Evolutionary conservation across 2,888 invertebrate species (phyloP), one percentile per base, ranked within the genome.

Genomic region (Sarcophaga rosellei): DNA sequence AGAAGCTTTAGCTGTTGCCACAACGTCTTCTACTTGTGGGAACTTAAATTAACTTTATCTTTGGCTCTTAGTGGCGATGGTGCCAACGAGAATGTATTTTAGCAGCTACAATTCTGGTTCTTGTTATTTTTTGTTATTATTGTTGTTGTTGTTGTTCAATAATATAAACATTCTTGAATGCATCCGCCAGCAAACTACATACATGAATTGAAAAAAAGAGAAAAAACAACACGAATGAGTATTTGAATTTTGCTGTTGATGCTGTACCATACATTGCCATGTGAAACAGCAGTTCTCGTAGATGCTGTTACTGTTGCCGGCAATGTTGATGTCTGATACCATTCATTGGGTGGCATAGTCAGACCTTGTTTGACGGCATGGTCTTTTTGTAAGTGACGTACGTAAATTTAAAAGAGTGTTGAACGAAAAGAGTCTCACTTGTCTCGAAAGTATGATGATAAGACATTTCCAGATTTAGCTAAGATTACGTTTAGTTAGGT

Each of bases 41-140:
- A 86, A 75, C 81, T 81, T 86, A 86, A 86, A 86, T 86, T 86
- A 84, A 81, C 81, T 84, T 81, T 86, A 86, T 86, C 86, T 47
- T 15, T 86, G 77, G 70, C 77, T 63, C 63, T 80, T 81, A 68
- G 25, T 81, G 3, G 20, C 20, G 70, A 10, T 69, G 47, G 53
- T 80, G 73, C 69, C 77, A 78, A 73, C 69, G 35, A 82, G 79
- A 35, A 73, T 73, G 77, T 68, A 66, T 23, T 83, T 86, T 74
- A 86, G 57, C 69, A 75, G 57, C 70, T 68, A 47, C 61, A 63
- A 47, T 63, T 75, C 44, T 69, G 47, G 17, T 68, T 72, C 45
- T 72, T 61, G 1, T 17, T 35, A 15, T 66, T 61, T 25, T 17
- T 78, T 66, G 44, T 63, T 79, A 63, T 66, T n/a, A 20, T 45